Evolutionary conservation across 2,113 vertebrate genomes (phyloP), one percentile per base, ranked within the genome.

Genomic region (Actenoides lindsayi): DNA sequence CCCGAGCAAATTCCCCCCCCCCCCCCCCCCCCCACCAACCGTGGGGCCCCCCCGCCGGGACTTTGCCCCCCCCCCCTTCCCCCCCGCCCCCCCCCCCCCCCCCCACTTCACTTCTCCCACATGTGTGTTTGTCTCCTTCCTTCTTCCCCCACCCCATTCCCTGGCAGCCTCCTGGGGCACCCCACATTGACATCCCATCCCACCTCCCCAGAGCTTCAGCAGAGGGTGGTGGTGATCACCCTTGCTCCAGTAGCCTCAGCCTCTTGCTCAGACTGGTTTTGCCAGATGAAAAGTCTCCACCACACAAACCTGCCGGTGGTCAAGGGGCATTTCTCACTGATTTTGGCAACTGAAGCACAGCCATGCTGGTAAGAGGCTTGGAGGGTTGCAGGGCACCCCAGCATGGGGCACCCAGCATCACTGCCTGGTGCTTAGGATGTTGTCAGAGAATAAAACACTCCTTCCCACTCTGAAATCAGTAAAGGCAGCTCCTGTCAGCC

Each of bases 321-420:
- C 76, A 74, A 62, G 59, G 35, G n/a, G 14, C 10, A 46, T 56
- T 84, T 89, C 37, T 70, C 31, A n/a, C 16, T 4, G 20, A 39
- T 87, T 90, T 83, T 12, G 10, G 48, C 23, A 70, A 50, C 57
- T 19, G 6, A 27, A 83, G 25, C 39, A 41, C 60, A 73, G 25
- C 42, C n/a, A 4, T 8, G 31, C 41, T 59, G 37, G 9, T 42
- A 73, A 94, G 63, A 64, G 15, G 16, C 35, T 67, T 0, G 0
- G 44, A 23, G 11, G 5, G 24, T 44, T 57, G 69, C 51, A 62
- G 71, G 6, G 20, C 77, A 73, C 7, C 15, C 14, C 73, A 25
- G 10, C 24, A 42, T 4, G 11, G 64, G 39, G 11, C 28, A 37
- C 14, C 23, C 23, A 64, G 48, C 33, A 59, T 41, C 0, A 0